Base-by-base conservation (phyloP, 2,113 vertebrate genomes). In the Synodontis membranacea region DNA sequence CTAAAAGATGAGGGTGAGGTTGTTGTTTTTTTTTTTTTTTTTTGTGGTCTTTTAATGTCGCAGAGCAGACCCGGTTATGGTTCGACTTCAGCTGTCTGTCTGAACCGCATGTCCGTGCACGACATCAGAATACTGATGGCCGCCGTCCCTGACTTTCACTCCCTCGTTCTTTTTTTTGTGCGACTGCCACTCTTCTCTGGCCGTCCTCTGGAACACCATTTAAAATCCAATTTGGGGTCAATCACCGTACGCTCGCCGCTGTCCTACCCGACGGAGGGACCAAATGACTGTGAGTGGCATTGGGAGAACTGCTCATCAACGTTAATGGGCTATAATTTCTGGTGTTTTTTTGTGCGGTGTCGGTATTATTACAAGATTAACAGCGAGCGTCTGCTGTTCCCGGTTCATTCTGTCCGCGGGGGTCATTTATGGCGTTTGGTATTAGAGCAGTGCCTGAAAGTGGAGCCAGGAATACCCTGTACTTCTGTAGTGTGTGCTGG, bases 281-380 rank as follows among this genome's bases (percentile, higher is more conserved):
- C 48, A 83, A 86, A 76, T 64, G 75, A 56, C 79, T 87, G 80
- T 34, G n/a, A 88, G 66, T 54, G 46, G 86, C 54, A 74, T 88
- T 87, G 86, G 62, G 89, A 66, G 86, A 84, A 23, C 82, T 48
- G 50, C 85, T 89, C 86, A 86, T 92, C 88, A 86, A 4, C 60
- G 88, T 86, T 91, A 92, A 92, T 85, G 87, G 89, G 50, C 85
- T 86, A 88, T 87, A 89, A 90, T 91, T 92, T 90, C 87, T 64
- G 54, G 72, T 84, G 68, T 48, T 87, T 87, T 83, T 88, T 88
- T 89, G 66, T 60, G 84, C 79, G 60, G 84, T 46, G 80, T 78
- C 80, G 52, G 84, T 75, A 86, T 92, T 91, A 90, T 84, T 84
- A 90, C 56, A 86, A 89, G 92, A 90, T 93, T 87, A 89, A 92